Evolutionary conservation across 2,888 invertebrate genomes (phyloP).

Genomic region (Brachycybe producta): DNA sequence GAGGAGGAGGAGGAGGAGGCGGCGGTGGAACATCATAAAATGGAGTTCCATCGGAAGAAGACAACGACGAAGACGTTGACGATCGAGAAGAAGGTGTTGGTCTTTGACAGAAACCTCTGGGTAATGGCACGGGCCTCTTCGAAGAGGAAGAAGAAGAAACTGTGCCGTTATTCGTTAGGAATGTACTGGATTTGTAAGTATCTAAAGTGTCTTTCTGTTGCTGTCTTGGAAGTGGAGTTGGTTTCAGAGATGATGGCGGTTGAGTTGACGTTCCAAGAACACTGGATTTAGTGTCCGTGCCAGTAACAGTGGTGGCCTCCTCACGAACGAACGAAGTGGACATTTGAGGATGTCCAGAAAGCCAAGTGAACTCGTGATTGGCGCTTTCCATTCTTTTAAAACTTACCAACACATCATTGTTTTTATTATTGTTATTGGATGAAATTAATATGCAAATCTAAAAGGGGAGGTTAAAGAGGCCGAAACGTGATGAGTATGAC

Average conservation of each 20-base stretch:
- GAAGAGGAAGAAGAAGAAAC: background rate
- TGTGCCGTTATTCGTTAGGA: background rate
- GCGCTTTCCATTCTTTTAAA: slow-evolving; percentile 15
- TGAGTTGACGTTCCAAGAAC: no score
- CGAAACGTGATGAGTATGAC: no score
- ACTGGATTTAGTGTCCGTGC: no score
- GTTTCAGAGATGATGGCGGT: background rate
- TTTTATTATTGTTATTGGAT: no score
- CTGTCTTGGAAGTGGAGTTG: background rate
- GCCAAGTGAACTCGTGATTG: slow-evolving; percentile 13
- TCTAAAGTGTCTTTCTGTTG: background rate
- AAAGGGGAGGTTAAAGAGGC: no score
- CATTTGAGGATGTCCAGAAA: slow-evolving; percentile 8
- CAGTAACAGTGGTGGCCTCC: background rate
- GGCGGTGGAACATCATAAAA: background rate
- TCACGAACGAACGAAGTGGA: slow-evolving; percentile 4
- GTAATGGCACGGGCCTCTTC: slow-evolving; percentile 2
- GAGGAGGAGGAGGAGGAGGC: background rate
- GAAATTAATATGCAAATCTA: no score
- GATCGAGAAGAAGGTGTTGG: background rate
- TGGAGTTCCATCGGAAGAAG: background rate
- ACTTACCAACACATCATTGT: no score
- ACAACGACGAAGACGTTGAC: background rate
- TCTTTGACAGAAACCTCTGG: background rate
- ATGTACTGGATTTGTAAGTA: no score